Base-by-base conservation (phyloP, 2,797 vertebrate genomes). In the Moxostoma hubbsi region DNA sequence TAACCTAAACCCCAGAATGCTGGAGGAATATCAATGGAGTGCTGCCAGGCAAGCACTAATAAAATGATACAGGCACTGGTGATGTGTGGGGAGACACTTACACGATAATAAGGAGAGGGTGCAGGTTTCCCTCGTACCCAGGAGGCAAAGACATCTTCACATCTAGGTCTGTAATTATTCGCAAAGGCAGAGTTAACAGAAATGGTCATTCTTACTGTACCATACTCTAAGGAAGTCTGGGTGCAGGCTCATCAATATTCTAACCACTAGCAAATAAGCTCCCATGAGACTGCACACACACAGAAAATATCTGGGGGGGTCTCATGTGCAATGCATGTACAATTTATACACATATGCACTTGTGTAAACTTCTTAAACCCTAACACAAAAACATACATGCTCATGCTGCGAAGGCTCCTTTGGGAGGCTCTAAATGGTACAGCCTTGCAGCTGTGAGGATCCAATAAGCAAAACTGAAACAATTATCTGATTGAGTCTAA, bases 51-150 rank as follows among this genome's bases (percentile, higher is more conserved):
- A 62, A 45, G 61, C 45, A 24, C 7, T 59, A 18, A 50, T 16
- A n/a, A 16, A 24, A 36, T 58, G 1, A 49, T 2, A 8, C 45
- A 58, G 46, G 36, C 9, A 9, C 36, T 45, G 5, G 36, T 59
- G 5, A 61, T 51, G 24, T 11, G 9, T 1, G 8, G 36, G 13
- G 62, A 70, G 50, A 85, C 61, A 58, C 95, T 94, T 90, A 96
- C 95, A 95, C 89, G 82, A 95, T 92, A 82, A 96, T 43, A 69
- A 96, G 91, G 16, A 96, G 91, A 5, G 95, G 94, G 79, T 92
- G 92, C 63, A 94, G 86, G 85, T 91, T 92, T 82, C 89, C 88
- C 85, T 95, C 93, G 7, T 94, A 94, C 55, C 92, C 92, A 74
- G 87, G 91, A 77, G 95, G 95, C 70, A 96, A 82, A 64, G 91